Evolutionary conservation across 2,113 vertebrate species (phyloP), one percentile per base, ranked within the genome.

Genomic region (Lamprotornis superbus): DNA sequence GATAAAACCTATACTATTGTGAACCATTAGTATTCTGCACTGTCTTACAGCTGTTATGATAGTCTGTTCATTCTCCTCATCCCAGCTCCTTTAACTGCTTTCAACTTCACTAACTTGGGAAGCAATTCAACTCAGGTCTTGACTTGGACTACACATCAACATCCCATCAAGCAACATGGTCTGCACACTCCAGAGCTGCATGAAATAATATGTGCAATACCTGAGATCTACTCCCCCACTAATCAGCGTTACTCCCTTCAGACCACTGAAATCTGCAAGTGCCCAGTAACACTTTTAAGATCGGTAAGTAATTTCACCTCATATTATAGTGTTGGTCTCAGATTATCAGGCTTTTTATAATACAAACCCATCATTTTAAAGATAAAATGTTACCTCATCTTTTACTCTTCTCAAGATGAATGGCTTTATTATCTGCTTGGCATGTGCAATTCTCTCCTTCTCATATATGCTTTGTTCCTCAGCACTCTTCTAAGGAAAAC

Each of bases 341-440:
- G 15, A 70, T 24, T 46, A 74, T 19, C 27, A 59, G 22, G 11
- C 13, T 49, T 64, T 49, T 35, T 22, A 39, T 33, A 61, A 60
- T 5, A 82, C 0, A 7, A 91, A 85, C 20, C 9, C 3, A 60
- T 37, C 8, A 70, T 65, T 70, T 77, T 60, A 27, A 77, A 93
- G 30, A 65, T 31, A 87, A 92, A 87, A 55, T 5, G 11, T 98
- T 98, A 99, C 99, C 98, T 99, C 99, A 81, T 97, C 98, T 97
- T 99, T 99, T 37, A 99, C 97, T 98, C 99, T 98, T 95, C 99
- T 98, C 90, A 99, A 97, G 94, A 99, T 99, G 89, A 99, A 99
- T 8, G 99, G 99, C 90, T 99, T 99, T 98, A 99, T 99, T 95
- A 99, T 99, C 95, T 98, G 99, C 95, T 99, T 99, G 61, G 99